Base-by-base conservation (phyloP, 2,888 invertebrate species). In the Pocota personata region DNA sequence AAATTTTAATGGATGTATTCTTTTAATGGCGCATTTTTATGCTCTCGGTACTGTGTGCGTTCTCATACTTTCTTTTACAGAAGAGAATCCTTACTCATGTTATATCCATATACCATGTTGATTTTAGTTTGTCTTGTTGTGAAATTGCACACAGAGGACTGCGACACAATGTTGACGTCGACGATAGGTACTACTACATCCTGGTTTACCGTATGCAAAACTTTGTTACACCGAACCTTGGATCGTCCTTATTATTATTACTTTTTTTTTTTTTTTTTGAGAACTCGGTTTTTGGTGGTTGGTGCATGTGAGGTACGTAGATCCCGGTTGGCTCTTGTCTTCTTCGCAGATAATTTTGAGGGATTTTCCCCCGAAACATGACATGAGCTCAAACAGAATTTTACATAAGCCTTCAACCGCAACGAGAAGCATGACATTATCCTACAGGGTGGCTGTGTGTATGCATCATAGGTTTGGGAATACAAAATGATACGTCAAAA, bases 361-460 rank as follows among this genome's bases (percentile, higher is more conserved):
- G 76, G 82, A 82, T 86, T 86, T 86, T 60, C 66, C 66, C 57
- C 16, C 24, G 86, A 72, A 86, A 86, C 86, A 86, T 86, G 86
- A 82, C 86, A 86, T 72, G 58, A 67, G 76, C 67, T 79, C 76
- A 86, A 86, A 86, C 86, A 77, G 76, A 86, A 86, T 86, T 86
- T 82, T 67, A 72, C 82, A 82, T 86, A 86, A 86, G 76, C 86
- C 71, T 77, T 76, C 82, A 82, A 86, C 80, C 82, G 76, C 80
- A 86, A 82, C 71, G 24, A 60, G 32, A 48, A 69, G 77, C 66
- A 86, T 60, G 46, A 66, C 58, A 76, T 46, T 16, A 66, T 60
- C 14, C 14, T 71, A 12, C 21, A 12, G 5, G 14, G 30, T 21
- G 43, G 16, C 2, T 40, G 16, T 52, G 16, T 40, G 24, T 21